A percentile compares a stretch with the other conserved stretches of the same genome.
Conservation (phyloP, 2,888 invertebrate genomes). For the Macropis europaea region DNA sequence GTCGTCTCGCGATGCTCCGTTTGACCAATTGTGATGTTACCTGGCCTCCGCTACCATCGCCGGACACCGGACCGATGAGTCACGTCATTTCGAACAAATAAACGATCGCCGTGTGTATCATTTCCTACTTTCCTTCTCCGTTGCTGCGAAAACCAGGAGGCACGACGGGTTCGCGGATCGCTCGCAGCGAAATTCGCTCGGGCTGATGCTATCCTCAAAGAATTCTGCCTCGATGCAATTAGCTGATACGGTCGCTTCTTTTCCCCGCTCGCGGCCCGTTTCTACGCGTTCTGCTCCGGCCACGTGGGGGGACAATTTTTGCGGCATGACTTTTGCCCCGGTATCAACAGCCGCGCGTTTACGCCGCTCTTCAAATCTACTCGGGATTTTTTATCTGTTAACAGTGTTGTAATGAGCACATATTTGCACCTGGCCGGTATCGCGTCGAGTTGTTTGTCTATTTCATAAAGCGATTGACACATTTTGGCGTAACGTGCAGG, state of each 20-base stretch:
- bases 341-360: too few species aligned
- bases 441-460: neutral
- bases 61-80: slow-evolving; percentile 65
- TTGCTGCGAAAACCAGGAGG: neutral
- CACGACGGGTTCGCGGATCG: neutral
- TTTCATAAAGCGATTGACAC: too few species aligned
- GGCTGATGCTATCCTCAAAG: slow-evolving; percentile 17
- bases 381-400: slow-evolving; percentile 1
- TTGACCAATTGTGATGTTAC: slow-evolving; percentile 56
- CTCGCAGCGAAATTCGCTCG: neutral
- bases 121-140: slow-evolving; percentile 1
- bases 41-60: slow-evolving; percentile 63
- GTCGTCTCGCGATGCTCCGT: neutral
- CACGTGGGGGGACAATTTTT: too few species aligned
- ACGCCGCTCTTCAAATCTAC: neutral
- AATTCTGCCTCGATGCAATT: slow-evolving; percentile 17
- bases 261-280: too few species aligned
- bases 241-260: neutral
- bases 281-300: too few species aligned
- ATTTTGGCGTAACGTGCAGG: too few species aligned
- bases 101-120: slow-evolving; percentile 9
- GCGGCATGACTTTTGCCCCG: too few species aligned
- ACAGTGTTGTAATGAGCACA: neutral
- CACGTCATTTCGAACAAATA: slow-evolving; percentile 48
- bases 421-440: neutral